phyloP scores from a whole-genome alignment of 2,888 invertebrate genomes.

The Brachylomia viminalis region DNA sequence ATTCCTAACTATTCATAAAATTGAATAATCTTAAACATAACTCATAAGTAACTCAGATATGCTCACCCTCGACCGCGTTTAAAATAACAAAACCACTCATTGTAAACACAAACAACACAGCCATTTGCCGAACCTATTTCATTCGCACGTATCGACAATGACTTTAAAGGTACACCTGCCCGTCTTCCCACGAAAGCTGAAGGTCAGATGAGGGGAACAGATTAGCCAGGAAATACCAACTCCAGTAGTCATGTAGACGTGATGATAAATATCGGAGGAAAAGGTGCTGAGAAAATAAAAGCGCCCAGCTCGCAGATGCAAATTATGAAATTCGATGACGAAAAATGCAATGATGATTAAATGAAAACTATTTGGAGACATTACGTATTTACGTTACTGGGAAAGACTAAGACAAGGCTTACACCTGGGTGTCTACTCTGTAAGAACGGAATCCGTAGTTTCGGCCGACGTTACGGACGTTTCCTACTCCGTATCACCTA shows the following conservation, averaged over 20 bases:
- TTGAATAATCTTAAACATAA: background rate
- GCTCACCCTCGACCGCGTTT: background rate
- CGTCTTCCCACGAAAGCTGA: conserved; percentile 57
- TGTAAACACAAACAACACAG: conserved; percentile 10
- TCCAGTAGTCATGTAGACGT: conserved; percentile 9
- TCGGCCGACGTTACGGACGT: too few species aligned
- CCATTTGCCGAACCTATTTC: conserved; percentile 42
- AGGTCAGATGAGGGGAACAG: conserved; percentile 57
- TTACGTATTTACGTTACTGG: background rate
- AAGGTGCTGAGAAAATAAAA: background rate
- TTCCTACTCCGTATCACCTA: too few species aligned
- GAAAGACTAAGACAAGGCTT: too few species aligned
- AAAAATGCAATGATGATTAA: background rate
- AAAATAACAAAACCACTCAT: conserved; percentile 10
- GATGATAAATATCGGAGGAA: conserved; percentile 22
- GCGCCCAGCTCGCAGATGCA: conserved; percentile 14
- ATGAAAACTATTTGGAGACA: background rate
- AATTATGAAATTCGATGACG: background rate
- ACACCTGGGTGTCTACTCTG: too few species aligned
- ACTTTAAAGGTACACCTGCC: conserved; percentile 52
- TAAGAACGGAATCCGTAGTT: too few species aligned
- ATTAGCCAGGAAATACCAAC: conserved; percentile 54
- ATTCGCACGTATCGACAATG: conserved; percentile 45
- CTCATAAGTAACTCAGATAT: background rate
- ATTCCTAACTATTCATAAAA: background rate